phyloP scores from a whole-genome alignment of 2,113 vertebrate genomes.

The Pedetes capensis region DNA sequence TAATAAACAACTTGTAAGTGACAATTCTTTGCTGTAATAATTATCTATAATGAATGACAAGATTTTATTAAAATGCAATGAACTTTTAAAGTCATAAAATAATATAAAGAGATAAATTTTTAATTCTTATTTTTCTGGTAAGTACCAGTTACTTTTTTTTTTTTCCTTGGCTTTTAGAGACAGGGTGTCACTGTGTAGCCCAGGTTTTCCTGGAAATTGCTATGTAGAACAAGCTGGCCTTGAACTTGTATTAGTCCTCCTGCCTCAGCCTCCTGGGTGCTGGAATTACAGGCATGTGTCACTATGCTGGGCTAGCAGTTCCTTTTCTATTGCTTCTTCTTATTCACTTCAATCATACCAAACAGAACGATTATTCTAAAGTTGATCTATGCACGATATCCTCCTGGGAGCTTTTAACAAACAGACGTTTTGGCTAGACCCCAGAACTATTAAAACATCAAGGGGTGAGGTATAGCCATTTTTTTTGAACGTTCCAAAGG shows the following conservation, averaged over 20 bases:
- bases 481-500: conserved; percentile 1
- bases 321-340: background rate
- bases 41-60: background rate
- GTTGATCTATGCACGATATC: background rate
- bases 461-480: background rate
- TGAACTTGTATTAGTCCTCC: too few relatives aligned
- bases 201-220: too few relatives aligned
- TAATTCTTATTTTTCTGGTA: conserved; percentile 12
- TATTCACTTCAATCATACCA: background rate
- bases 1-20: background rate
- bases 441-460: background rate
- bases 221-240: too few relatives aligned
- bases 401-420: background rate
- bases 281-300: too few relatives aligned
- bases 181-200: too few relatives aligned
- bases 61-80: conserved; percentile 5
- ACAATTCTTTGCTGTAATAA: background rate
- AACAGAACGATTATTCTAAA: background rate
- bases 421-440: background rate
- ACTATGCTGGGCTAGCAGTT: too few relatives aligned
- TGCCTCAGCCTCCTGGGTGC: too few relatives aligned
- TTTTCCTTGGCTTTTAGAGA: too few relatives aligned
- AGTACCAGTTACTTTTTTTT: background rate
- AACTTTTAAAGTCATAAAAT: background rate
- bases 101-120: background rate